Percentiles rank a stretch among this genome's conserved stretches.
phyloP scores from a whole-genome alignment of 2,888 invertebrate genomes.

The Philaethria dido region DNA sequence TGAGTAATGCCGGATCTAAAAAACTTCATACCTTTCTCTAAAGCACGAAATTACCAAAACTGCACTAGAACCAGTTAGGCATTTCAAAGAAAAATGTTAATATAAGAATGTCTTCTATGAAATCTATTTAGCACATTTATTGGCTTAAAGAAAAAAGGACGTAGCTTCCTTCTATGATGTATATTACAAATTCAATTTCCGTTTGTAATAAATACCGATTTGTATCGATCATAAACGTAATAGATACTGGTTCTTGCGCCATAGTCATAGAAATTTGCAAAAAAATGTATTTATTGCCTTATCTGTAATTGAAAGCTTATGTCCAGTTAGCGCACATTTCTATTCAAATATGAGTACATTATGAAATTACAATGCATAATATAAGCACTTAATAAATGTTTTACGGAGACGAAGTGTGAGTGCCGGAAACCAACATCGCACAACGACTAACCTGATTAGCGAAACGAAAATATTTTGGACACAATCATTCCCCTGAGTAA shows the following conservation, averaged over 20 bases:
- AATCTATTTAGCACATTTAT: slow-evolving; percentile 25
- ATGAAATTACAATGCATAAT: background rate
- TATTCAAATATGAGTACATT: background rate
- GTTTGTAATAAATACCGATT: slow-evolving; percentile 35
- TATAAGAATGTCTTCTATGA: slow-evolving; percentile 27
- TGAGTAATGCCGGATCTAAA: background rate
- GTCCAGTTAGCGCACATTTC: background rate
- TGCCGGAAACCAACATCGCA: too few relatives aligned
- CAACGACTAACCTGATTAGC: background rate
- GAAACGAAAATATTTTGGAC: background rate
- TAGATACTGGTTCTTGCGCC: slow-evolving; percentile 24
- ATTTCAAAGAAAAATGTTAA: slow-evolving; percentile 33
- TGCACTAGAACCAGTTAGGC: background rate
- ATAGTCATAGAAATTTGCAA: background rate
- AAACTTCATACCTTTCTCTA: background rate
- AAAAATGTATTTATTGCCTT: background rate
- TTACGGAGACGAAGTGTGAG: too few relatives aligned
- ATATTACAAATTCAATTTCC: slow-evolving; percentile 38
- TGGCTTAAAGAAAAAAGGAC: slow-evolving; percentile 30
- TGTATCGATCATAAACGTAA: slow-evolving; percentile 33
- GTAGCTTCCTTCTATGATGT: slow-evolving; percentile 31
- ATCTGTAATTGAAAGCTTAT: background rate
- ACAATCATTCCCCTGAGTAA: background rate
- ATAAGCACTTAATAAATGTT: too few relatives aligned
- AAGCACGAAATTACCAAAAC: slow-evolving; percentile 2